Evolutionary conservation across 1,140 invertebrate genomes (phyloP), one percentile per base, ranked within the genome.

Genomic region (Habropoda laboriosa): DNA sequence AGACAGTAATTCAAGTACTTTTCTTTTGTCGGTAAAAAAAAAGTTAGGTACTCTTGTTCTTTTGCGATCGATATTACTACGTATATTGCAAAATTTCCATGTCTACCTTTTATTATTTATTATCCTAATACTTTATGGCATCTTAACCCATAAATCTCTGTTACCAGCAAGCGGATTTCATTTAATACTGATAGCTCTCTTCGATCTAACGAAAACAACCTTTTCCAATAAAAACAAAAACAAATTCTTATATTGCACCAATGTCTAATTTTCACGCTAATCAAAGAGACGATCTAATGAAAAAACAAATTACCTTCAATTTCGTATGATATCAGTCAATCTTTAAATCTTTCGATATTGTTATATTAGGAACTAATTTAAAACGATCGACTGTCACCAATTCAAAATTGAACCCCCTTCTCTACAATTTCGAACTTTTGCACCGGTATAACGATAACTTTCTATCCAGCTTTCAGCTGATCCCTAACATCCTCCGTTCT

Each of bases 71-170:
- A 49, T 47, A 70, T 70, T 60, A 45, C 35, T 77, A 77, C 42
- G 21, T 42, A 53, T 55, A 75, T 45, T 58, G 53, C n/a, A 47
- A 45, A 58, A 47, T 21, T 47, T 58, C 24, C 64, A 47, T 27
- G 47, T 49, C 40, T 68, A 77, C 51, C 12, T 27, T 16, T 30
- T 57, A 40, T 45, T 49, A 60, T 18, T 68, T 55, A 58, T 57
- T 68, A 77, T 6, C 18, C 66, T 77, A 77, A 77, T 77, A 77
- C 53, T 68, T 77, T 77, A 77, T 77, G 74, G 74, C 74, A 47
- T 68, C 42, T 77, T 55, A n/a, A 70, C 30, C 63, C 40, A 77
- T 55, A 68, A 58, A 71, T 70, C 51, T 77, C 42, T 77, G 21
- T 71, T 58, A 45, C 32, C 66, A 71, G 18, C 27, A 77, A 68